Conservation (phyloP, 2,888 invertebrate genomes). For the Sphaeridia pumilis region DNA sequence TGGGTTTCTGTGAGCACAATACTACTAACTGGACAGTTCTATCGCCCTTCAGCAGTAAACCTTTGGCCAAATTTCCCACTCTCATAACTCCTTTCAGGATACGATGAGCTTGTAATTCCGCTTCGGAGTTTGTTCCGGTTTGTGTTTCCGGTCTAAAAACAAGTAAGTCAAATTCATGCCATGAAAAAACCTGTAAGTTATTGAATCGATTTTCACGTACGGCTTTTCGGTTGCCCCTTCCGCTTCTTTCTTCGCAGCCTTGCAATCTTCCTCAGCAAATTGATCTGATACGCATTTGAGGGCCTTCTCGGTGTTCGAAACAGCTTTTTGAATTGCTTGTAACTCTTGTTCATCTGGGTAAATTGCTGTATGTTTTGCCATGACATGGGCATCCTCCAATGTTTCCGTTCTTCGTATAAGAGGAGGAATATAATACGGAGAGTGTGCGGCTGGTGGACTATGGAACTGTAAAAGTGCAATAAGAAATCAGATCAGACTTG, state of each 20-base stretch:
- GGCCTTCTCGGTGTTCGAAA: slow-evolving; percentile 84
- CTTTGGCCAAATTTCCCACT: slow-evolving; percentile 81
- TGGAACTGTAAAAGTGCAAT: slow-evolving; percentile 7
- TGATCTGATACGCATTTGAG: slow-evolving; percentile 88
- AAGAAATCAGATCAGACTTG: not conserved
- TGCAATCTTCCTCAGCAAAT: slow-evolving; percentile 52
- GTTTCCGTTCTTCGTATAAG: slow-evolving; percentile 71
- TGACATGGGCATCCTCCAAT: slow-evolving; percentile 90
- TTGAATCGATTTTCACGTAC: not conserved
- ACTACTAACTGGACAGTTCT: slow-evolving; percentile 83
- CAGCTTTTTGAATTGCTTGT: slow-evolving; percentile 78
- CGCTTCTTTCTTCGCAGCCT: slow-evolving; percentile 14
- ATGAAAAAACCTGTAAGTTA: not conserved
- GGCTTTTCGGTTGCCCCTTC: too few species aligned
- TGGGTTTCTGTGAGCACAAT: slow-evolving; percentile 88
- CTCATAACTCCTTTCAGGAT: slow-evolving; percentile 93
- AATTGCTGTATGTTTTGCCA: slow-evolving; percentile 82
- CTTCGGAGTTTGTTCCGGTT: slow-evolving; percentile 37
- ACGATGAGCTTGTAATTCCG: slow-evolving; percentile 50
- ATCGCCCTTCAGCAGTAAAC: slow-evolving; percentile 80
- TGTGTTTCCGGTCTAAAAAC: not conserved
- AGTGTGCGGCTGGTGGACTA: slow-evolving; percentile 11
- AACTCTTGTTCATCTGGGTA: slow-evolving; percentile 86
- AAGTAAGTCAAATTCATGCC: not conserved
- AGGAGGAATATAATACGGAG: slow-evolving; percentile 41